Evolutionary conservation across 2,797 vertebrate species (phyloP).

Genomic region (Gymnoscopelus braueri): DNA sequence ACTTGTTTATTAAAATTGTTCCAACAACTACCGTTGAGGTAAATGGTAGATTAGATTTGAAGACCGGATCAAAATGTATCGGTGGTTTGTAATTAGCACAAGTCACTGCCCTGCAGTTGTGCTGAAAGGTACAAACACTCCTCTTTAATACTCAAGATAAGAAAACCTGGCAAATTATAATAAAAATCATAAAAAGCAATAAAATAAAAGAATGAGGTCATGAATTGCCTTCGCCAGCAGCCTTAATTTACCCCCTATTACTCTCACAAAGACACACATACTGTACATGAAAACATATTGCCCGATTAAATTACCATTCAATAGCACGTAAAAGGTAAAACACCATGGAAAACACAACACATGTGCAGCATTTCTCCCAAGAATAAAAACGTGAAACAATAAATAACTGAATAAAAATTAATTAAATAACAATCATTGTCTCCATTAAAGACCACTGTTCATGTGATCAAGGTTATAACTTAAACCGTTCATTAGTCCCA

Average conservation of each 20-base stretch:
- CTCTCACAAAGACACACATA: conserved; percentile 57
- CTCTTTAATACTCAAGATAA: conserved; percentile 52
- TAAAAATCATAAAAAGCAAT: conserved; percentile 47
- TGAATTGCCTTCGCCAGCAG: conserved; percentile 48
- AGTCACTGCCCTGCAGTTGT: conserved; percentile 34
- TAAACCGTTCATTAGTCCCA: conserved; percentile 63
- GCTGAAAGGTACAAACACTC: conserved; percentile 53
- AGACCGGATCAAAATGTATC: not conserved
- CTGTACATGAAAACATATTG: conserved; percentile 62
- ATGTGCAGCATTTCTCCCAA: conserved; percentile 71
- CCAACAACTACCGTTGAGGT: conserved; percentile 44
- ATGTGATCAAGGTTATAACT: conserved; percentile 63
- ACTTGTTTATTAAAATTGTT: conserved; percentile 21
- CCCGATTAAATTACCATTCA: conserved; percentile 53
- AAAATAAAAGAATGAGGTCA: conserved; percentile 55
- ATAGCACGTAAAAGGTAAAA: conserved; percentile 61
- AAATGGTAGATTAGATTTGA: conserved; percentile 41
- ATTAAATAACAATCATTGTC: conserved; percentile 81
- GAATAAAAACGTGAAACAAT: conserved; percentile 66
- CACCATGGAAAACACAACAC: conserved; percentile 65
- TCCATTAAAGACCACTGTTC: conserved; percentile 52
- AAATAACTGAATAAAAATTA: conserved; percentile 70
- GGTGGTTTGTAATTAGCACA: conserved; percentile 10
- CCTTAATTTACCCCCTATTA: conserved; percentile 33
- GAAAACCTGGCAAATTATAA: conserved; percentile 42